A percentile compares a stretch with the other conserved stretches of the same genome.
These are phyloP conservation scores for Andrena hattorfiana DNA, from an alignment of 2,888 invertebrate genomes.

Conservation along the genomic window DNA sequence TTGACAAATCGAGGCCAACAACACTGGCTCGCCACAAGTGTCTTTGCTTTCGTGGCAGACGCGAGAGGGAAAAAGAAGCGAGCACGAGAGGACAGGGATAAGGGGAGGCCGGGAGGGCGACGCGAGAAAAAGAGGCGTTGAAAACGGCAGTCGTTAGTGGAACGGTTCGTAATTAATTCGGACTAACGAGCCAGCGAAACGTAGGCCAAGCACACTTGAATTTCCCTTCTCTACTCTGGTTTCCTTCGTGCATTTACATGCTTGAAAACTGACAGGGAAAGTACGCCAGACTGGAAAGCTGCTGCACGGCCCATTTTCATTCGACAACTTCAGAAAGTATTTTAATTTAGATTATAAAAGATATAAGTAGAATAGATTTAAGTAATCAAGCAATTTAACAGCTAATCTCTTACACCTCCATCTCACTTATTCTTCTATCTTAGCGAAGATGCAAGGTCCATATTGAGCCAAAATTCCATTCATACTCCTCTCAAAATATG, in stretches of 20 bases:
- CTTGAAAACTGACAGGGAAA: constrained; percentile 13
- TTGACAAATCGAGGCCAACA: constrained; percentile 76
- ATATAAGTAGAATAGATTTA: no score
- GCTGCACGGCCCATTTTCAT: no score
- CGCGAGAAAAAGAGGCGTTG: constrained; percentile 78
- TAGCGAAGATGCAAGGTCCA: no score
- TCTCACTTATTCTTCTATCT: no score
- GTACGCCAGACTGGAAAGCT: background rate
- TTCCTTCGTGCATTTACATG: constrained; percentile 17
- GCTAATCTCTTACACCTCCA: no score
- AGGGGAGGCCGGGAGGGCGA: constrained; percentile 43
- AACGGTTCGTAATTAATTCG: constrained; percentile 80
- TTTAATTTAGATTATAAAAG: no score
- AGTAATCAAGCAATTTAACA: no score
- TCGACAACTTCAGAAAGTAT: no score
- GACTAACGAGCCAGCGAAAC: constrained; percentile 76
- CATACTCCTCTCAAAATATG: no score
- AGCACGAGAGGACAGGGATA: constrained; percentile 26
- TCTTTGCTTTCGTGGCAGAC: constrained; percentile 49
- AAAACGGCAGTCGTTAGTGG: constrained; percentile 80
- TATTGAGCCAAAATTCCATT: no score
- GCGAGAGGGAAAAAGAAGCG: constrained; percentile 15
- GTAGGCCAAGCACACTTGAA: constrained; percentile 54
- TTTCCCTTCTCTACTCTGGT: constrained; percentile 35
- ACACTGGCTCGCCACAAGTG: constrained; percentile 54